Percentiles rank a stretch among this genome's conserved stretches.
Conservation (phyloP, 2,113 vertebrate species). For the Malaclemys terrapin region DNA sequence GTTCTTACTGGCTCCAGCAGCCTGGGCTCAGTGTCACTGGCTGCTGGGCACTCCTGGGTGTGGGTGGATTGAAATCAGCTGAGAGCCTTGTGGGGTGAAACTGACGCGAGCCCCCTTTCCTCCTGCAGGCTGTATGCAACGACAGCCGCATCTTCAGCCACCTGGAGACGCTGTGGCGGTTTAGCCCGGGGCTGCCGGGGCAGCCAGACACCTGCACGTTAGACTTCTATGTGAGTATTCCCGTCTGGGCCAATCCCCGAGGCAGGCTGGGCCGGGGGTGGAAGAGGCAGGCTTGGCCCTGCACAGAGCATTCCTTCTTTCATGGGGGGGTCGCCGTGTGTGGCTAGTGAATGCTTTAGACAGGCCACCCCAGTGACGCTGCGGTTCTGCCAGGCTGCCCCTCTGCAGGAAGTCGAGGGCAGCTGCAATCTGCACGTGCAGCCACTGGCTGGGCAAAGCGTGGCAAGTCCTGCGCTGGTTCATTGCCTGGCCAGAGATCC, state of each 20-base stretch:
- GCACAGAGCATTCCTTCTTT: neutral
- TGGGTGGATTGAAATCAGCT: neutral
- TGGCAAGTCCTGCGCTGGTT: no score
- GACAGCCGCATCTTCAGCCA: constrained; percentile 83
- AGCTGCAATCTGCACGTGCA: neutral
- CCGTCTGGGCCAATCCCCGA: accelerated
- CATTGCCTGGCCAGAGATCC: neutral
- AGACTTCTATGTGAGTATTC: constrained; percentile 79
- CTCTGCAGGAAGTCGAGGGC: neutral
- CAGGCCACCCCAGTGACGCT: neutral
- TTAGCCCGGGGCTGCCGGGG: constrained; percentile 70
- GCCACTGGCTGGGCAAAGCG: neutral
- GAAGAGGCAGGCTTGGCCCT: neutral
- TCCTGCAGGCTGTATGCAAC: constrained; percentile 79
- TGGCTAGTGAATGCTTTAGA: neutral
- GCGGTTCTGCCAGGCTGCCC: neutral
- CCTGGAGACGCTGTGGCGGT: constrained; percentile 84
- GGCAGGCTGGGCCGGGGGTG: neutral
- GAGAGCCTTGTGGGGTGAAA: neutral
- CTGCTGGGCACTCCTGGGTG: accelerated
- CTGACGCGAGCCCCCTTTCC: neutral
- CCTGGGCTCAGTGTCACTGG: neutral
- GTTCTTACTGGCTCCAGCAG: neutral
- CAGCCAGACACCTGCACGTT: constrained; percentile 73
- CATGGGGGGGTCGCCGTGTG: accelerated